phyloP scores from a whole-genome alignment of 2,113 vertebrate genomes.

The Paracanthobrama guichenoti region DNA sequence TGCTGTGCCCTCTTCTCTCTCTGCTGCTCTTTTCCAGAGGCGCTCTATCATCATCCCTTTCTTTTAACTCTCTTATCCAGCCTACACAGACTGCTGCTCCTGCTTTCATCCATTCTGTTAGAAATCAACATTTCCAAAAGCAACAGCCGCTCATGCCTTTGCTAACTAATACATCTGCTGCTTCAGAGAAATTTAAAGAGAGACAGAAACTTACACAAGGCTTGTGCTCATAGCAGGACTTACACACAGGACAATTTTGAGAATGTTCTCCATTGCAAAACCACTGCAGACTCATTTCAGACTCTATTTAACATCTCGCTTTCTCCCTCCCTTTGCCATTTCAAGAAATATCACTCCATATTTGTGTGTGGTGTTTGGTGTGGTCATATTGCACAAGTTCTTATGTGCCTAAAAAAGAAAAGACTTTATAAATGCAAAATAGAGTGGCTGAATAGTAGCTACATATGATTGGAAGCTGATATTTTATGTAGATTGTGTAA shows the following conservation, averaged over 20 bases:
- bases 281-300: background rate
- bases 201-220: background rate
- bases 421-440: constrained; percentile 13
- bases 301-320: background rate
- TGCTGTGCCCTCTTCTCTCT: constrained; percentile 21
- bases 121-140: background rate
- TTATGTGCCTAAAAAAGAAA: constrained; percentile 66
- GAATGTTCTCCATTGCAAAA: constrained; percentile 5
- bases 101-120: background rate
- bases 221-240: background rate
- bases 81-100: background rate
- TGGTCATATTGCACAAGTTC: constrained; percentile 61
- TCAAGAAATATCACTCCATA: constrained; percentile 41
- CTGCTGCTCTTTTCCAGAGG: constrained; percentile 49
- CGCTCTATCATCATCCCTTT: constrained; percentile 45
- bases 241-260: background rate
- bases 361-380: constrained; percentile 49
- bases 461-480: background rate
- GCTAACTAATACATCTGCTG: background rate
- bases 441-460: background rate
- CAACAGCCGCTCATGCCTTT: background rate
- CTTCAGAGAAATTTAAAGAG: background rate
- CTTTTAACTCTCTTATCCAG: constrained; percentile 46
- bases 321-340: constrained; percentile 2
- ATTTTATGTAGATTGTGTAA: constrained; percentile 18